A percentile compares a stretch with the other conserved stretches of the same genome.
These are phyloP conservation scores for Diorhabda carinulata DNA, from an alignment of 1,140 invertebrate genomes.

Conservation along the genomic window DNA sequence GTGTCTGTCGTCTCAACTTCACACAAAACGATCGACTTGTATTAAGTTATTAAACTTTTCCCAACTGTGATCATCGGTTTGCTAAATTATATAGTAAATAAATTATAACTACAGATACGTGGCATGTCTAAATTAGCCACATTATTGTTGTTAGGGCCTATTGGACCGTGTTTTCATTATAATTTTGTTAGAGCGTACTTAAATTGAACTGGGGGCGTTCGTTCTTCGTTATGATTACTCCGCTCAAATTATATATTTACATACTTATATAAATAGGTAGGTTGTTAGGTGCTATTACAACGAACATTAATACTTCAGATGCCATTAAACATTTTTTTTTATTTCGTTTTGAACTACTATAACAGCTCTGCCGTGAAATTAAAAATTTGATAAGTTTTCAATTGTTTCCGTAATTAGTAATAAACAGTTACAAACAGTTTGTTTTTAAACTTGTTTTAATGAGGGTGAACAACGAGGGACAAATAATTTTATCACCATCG, in stretches of 20 bases:
- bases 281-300: conserved; percentile 17
- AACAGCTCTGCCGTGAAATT: conserved; percentile 14
- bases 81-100: conserved; percentile 19
- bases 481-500: too few relatives aligned
- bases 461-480: too few relatives aligned
- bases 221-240: conserved; percentile 11
- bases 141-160: conserved; percentile 17
- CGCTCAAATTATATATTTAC: conserved; percentile 18
- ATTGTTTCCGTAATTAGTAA: background rate
- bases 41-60: conserved; percentile 14
- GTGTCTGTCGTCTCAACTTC: conserved; percentile 12
- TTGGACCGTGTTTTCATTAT: conserved; percentile 20
- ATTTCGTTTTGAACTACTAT: conserved; percentile 8
- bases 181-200: conserved; percentile 20
- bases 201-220: conserved; percentile 19
- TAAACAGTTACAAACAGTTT: too few relatives aligned
- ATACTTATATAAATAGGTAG: conserved; percentile 20
- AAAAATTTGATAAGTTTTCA: conserved; percentile 7
- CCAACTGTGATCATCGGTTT: conserved; percentile 15
- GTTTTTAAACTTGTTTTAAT: too few relatives aligned
- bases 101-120: conserved; percentile 11
- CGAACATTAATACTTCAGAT: background rate
- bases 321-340: background rate
- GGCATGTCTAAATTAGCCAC: conserved; percentile 16
- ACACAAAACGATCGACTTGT: conserved; percentile 8